Base-by-base conservation (phyloP, 2,113 vertebrate genomes). In the Hippocampus guttulatus region DNA sequence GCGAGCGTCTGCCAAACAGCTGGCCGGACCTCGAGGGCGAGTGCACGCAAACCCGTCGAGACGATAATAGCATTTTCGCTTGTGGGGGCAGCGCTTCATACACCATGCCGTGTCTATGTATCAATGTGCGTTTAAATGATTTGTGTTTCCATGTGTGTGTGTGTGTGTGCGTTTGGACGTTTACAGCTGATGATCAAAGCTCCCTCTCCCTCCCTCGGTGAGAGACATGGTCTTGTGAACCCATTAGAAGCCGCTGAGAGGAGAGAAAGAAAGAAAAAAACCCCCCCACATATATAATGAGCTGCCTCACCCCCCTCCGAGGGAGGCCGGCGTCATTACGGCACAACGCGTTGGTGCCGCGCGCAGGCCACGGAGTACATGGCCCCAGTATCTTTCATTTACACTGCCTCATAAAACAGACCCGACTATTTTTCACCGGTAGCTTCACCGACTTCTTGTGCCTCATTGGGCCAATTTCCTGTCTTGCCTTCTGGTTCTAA, bases 131-230 rank as follows among this genome's bases (percentile, higher is more conserved):
- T 66, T 66, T 49, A 27, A 66, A 66, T 61, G 58, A 30, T 27
- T 1, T 14, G 7, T 43, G 40, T 38, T 63, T 40, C 38, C 40
- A 21, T 67, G 66, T 15, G 30, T 7, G 20, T 21, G 20, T n/a
- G 9, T 5, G 41, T 40, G 12, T 69, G 12, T 52, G 70, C 45
- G 58, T n/a, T 45, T 60, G 74, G 25, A 30, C 78, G 73, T 76
- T 83, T 83, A 80, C 51, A 73, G 79, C 75, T 73, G 79, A 77
- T 23, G 70, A 86, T 89, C 83, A 87, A 88, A 87, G 85, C 76
- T 21, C 15, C 71, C 69, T 49, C 64, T 51, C 41, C 25, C 62
- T 21, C 72, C 54, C 68, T 71, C 40, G 2, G 68, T 70, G 73
- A 30, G 70, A 69, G 76, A 78, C 67, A 3, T 5, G 16, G 38